A percentile compares a stretch with the other conserved stretches of the same genome.
phyloP scores from a whole-genome alignment of 2,113 vertebrate species.

The Stictonetta naevosa region DNA sequence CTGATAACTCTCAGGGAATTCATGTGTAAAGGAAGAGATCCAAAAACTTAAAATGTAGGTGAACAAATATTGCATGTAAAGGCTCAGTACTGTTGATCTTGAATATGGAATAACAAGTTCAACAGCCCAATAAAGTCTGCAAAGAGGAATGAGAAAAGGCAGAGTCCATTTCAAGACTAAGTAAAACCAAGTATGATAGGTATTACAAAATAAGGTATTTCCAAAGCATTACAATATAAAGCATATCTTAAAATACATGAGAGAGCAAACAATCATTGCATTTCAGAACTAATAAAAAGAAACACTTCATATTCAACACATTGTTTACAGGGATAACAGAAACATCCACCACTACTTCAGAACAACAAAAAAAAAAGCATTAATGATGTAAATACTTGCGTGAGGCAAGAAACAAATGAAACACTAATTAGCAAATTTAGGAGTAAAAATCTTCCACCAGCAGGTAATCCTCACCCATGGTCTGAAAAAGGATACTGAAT shows the following conservation, averaged over 20 bases:
- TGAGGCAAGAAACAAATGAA: not conserved
- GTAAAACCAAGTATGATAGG: not conserved
- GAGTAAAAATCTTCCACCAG: not conserved
- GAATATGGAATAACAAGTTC: not conserved
- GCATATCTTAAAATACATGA: not conserved
- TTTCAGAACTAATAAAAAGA: not conserved
- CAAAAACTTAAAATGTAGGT: not conserved
- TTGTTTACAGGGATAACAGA: not conserved
- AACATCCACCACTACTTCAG: not conserved
- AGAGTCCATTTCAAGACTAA: not conserved
- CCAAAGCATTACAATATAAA: not conserved
- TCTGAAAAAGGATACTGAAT: not conserved
- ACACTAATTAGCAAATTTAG: not conserved
- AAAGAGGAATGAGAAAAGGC: not conserved
- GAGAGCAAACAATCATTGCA: not conserved
- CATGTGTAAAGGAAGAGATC: fast-evolving
- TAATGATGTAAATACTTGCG: not conserved
- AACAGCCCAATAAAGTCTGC: not conserved
- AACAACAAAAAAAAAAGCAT: not conserved
- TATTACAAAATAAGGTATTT: not conserved
- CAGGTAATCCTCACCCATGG: not conserved
- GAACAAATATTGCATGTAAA: not conserved
- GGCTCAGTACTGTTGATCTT: not conserved
- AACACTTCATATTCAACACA: not conserved
- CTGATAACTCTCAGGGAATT: not conserved